Conservation (phyloP, 2,888 invertebrate species). For the Tolmerus cingulatus region DNA sequence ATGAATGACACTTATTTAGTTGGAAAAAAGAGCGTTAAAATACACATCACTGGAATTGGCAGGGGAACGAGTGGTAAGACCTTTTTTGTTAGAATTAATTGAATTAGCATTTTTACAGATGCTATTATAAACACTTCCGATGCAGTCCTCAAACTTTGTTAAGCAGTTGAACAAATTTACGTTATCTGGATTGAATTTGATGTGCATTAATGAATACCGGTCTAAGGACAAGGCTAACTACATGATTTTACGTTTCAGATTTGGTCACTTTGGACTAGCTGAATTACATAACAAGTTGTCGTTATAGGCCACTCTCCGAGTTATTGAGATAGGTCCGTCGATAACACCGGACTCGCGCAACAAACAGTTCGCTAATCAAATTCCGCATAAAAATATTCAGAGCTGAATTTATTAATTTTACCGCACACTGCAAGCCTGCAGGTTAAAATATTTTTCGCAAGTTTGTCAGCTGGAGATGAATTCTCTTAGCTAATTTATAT, state of each 20-base stretch:
- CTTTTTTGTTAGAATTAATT: background rate
- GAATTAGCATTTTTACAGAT: background rate
- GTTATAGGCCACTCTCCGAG: background rate
- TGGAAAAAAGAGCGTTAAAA: background rate
- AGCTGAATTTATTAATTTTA: background rate
- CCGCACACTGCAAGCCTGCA: background rate
- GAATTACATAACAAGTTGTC: background rate
- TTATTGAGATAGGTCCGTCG: background rate
- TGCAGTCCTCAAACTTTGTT: background rate
- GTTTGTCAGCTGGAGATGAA: background rate
- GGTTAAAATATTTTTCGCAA: background rate
- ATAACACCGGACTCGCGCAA: background rate
- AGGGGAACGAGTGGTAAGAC: background rate
- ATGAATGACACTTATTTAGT: background rate
- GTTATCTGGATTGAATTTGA: background rate
- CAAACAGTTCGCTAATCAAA: background rate
- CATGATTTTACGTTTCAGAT: background rate
- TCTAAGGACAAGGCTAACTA: background rate
- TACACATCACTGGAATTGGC: background rate
- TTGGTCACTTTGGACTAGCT: background rate
- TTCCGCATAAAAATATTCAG: background rate
- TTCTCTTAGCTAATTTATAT: background rate
- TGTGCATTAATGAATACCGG: background rate
- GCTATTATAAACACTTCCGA: background rate
- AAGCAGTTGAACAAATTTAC: background rate